Evolutionary conservation across 2,113 vertebrate genomes (phyloP), one percentile per base, ranked within the genome.

Genomic region (Xenopus tropicalis): DNA sequence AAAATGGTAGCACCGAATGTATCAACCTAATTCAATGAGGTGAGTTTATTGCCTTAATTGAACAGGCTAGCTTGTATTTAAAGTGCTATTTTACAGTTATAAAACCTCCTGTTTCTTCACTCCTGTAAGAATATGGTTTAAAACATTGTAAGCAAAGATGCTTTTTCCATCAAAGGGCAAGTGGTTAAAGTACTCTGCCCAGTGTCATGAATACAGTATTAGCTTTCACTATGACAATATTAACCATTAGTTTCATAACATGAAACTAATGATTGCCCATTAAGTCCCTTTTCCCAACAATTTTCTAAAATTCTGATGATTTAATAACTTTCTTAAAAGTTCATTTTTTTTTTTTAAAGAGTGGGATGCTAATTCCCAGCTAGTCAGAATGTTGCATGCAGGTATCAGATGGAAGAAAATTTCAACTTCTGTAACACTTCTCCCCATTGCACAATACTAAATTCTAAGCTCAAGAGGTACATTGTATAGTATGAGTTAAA

Each of bases 361-460:
- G 8, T 54, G 19, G 52, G 16, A n/a, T 20, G 19, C 19, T 54
- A n/a, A n/a, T 1, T n/a, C 52, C 14, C 14, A 54, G 4, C 16
- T 54, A 54, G 19, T 54, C 19, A n/a, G 43, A 48, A 61, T 62
- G 13, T 25, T 37, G 43, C 59, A 62, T 63, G 44, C 57, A 59
- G 22, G 10, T 59, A 9, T 24, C 4, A 54, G 14, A 23, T 22
- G 37, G n/a, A 65, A 65, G 37, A 65, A 65, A 13, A 21, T 20
- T 19, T 19, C 62, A 65, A 37, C 6, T 44, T 17, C 62, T 65
- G 24, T 44, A 23, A 65, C 21, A 43, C 10, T 21, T 44, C 17
- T 11, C 6, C 54, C 66, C 72, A 67, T 74, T 74, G 54, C 52
- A 67, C 65, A 74, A 61, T 51, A 51, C 56, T 23, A 61, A 74